Evolutionary conservation across 2,888 invertebrate species (phyloP).

Genomic region (Tetanocera ferruginea): DNA sequence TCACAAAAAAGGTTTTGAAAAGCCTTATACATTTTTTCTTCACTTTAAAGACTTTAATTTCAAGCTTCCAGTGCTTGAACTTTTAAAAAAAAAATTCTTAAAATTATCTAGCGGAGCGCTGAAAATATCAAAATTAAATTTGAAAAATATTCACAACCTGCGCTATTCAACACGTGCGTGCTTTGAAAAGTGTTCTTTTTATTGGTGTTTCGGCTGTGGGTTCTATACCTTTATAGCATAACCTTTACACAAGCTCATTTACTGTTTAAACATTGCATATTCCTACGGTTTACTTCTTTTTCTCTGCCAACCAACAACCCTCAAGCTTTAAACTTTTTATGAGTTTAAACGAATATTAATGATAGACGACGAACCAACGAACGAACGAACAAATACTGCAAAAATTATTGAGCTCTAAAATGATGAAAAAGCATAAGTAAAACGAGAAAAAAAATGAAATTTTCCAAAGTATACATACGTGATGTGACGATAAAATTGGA

Average conservation of each 20-base stretch:
- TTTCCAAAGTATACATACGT: too few relatives aligned
- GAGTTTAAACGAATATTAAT: conserved; percentile 18
- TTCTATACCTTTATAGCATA: too few relatives aligned
- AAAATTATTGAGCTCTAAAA: conserved; percentile 15
- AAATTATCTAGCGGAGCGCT: too few relatives aligned
- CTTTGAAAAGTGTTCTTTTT: neutral
- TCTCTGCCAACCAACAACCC: neutral
- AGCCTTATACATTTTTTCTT: too few relatives aligned
- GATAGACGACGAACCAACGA: neutral
- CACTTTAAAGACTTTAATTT: too few relatives aligned
- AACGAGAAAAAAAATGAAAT: too few relatives aligned
- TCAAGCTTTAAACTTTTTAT: neutral
- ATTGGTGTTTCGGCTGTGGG: too few relatives aligned
- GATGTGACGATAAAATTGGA: too few relatives aligned
- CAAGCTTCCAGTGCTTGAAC: too few relatives aligned
- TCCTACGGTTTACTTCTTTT: neutral
- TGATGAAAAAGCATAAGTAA: neutral
- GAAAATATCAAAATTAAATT: conserved; percentile 8
- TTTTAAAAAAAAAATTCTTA: too few relatives aligned
- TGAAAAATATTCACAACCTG: neutral
- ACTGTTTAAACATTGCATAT: conserved; percentile 4
- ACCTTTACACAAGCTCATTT: neutral
- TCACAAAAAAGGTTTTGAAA: too few relatives aligned
- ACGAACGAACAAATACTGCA: neutral
- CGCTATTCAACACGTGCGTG: neutral